These are phyloP conservation scores for Chrysodeixis includens DNA, from an alignment of 2,888 invertebrate species.

Conservation along the genomic window DNA sequence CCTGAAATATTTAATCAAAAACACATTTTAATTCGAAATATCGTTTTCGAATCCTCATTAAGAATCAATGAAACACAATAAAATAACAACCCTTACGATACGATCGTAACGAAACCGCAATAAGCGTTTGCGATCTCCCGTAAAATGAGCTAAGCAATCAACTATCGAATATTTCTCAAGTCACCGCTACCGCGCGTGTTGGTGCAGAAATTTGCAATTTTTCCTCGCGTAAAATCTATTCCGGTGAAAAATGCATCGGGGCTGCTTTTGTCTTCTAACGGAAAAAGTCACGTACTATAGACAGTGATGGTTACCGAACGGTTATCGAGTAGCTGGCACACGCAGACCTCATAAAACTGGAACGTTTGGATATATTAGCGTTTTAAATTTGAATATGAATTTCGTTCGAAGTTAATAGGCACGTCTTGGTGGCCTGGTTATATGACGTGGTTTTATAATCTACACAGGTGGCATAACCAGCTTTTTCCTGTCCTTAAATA, in stretches of 20 bases:
- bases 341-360: conserved; percentile 44
- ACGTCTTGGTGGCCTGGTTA: neutral
- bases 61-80: neutral
- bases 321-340: conserved; percentile 65
- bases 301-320: conserved; percentile 73
- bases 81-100: neutral
- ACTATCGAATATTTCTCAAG: conserved; percentile 70
- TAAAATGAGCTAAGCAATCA: conserved; percentile 69
- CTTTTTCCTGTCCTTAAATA: neutral
- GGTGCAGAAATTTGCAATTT: conserved; percentile 80
- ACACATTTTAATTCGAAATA: neutral
- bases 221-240: conserved; percentile 74
- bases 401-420: neutral
- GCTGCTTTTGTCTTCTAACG: conserved; percentile 65
- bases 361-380: conserved; percentile 26
- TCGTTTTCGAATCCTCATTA: neutral
- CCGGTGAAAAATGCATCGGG: conserved; percentile 76
- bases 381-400: conserved; percentile 43
- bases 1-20: too few relatives aligned
- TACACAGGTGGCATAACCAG: neutral
- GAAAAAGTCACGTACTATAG: conserved; percentile 81
- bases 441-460: neutral
- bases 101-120: neutral
- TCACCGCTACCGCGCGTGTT: conserved; percentile 63
- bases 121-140: conserved; percentile 23